A percentile compares a stretch with the other conserved stretches of the same genome.
phyloP scores from a whole-genome alignment of 2,797 vertebrate genomes.

The Micropoecilia bifurca region DNA sequence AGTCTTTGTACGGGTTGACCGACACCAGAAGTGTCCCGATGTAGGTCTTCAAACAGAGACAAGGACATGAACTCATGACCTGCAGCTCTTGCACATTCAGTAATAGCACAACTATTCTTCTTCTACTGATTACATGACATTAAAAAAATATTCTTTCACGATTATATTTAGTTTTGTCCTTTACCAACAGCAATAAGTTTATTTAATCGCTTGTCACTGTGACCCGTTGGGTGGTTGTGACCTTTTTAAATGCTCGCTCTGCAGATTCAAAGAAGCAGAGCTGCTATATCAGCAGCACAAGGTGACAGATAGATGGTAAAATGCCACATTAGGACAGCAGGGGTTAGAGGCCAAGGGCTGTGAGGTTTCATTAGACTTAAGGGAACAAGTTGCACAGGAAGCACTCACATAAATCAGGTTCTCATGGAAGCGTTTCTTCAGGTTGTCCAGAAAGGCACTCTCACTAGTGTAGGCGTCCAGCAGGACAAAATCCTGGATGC shows the following conservation, averaged over 20 bases:
- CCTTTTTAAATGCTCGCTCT: slow-evolving; percentile 45
- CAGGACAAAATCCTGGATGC: slow-evolving; percentile 96
- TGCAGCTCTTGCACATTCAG: slow-evolving; percentile 32
- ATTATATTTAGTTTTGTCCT: slow-evolving; percentile 51
- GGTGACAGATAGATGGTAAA: slow-evolving; percentile 4
- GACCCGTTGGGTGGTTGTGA: slow-evolving; percentile 34
- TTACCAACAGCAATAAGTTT: slow-evolving; percentile 60
- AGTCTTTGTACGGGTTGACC: slow-evolving; percentile 94
- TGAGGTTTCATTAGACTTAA: slow-evolving; percentile 47
- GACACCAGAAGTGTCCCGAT: slow-evolving; percentile 95
- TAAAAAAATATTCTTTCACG: slow-evolving; percentile 11
- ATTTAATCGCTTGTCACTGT: slow-evolving; percentile 50
- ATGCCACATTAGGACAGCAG: slow-evolving; percentile 30
- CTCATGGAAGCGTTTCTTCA: slow-evolving; percentile 92
- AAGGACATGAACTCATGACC: slow-evolving; percentile 35
- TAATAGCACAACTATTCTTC: slow-evolving; percentile 22
- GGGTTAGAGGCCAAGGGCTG: slow-evolving; percentile 42
- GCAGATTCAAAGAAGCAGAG: slow-evolving; percentile 46
- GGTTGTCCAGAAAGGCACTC: slow-evolving; percentile 91
- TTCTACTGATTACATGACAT: slow-evolving; percentile 11
- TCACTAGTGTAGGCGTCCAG: slow-evolving; percentile 94
- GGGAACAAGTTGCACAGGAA: slow-evolving; percentile 35
- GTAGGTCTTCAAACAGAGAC: slow-evolving; percentile 85
- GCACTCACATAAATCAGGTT: slow-evolving; percentile 94
- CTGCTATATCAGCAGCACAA: slow-evolving; percentile 62